These are phyloP conservation scores for Austrofundulus limnaeus DNA, from an alignment of 2,113 vertebrate genomes.

Conservation along the genomic window DNA sequence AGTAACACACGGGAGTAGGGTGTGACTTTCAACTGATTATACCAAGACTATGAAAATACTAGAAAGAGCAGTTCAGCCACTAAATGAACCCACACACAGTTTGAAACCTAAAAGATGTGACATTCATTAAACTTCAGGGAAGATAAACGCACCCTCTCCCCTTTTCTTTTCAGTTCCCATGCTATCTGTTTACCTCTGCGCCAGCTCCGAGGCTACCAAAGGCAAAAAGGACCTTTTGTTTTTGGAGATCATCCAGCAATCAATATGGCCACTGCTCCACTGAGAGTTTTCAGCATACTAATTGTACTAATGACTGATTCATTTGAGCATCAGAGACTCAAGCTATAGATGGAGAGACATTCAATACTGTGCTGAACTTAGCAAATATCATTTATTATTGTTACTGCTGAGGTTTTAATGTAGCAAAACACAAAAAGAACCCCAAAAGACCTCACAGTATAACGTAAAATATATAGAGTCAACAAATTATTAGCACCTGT, in stretches of 20 bases:
- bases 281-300: constrained; percentile 67
- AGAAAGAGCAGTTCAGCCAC: neutral
- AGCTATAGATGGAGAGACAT: constrained; percentile 38
- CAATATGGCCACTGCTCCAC: constrained; percentile 55
- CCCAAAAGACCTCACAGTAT: neutral
- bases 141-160: neutral
- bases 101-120: neutral
- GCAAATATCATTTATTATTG: neutral
- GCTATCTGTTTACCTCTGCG: constrained; percentile 16
- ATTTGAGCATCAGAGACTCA: constrained; percentile 53
- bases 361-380: constrained; percentile 14
- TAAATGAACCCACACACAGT: no score
- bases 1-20: no score
- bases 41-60: neutral
- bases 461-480: neutral
- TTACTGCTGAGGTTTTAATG: neutral
- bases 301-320: constrained; percentile 70
- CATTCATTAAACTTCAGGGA: neutral
- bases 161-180: neutral
- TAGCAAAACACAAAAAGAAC: neutral
- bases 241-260: constrained; percentile 63
- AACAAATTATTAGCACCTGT: neutral
- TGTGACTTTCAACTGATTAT: neutral
- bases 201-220: constrained; percentile 11
- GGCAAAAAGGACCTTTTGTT: constrained; percentile 56